Conservation (phyloP, 1,140 invertebrate species). For the Odontomachus brunneus region DNA sequence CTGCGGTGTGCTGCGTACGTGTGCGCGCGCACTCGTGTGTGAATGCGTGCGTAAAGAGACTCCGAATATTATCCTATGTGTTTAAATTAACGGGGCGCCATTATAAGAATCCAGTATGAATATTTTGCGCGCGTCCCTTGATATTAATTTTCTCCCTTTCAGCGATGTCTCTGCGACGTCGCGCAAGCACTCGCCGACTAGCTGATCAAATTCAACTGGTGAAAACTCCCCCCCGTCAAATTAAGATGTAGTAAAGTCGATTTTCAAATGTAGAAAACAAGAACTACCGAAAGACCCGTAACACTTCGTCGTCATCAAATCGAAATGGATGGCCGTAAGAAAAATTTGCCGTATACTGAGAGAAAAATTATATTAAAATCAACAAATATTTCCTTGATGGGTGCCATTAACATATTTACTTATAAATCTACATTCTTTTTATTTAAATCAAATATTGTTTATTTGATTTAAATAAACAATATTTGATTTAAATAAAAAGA, state of each 20-base stretch:
- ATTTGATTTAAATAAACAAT: too few species aligned
- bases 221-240: too few species aligned
- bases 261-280: neutral
- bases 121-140: slow-evolving; percentile 7
- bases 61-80: slow-evolving; percentile 43
- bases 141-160: slow-evolving; percentile 27
- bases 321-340: neutral
- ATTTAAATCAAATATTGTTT: too few species aligned
- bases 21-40: neutral
- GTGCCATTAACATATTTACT: too few species aligned
- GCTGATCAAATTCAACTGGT: slow-evolving; percentile 33
- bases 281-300: neutral
- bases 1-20: neutral
- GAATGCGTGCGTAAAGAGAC: neutral
- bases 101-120: slow-evolving; percentile 36
- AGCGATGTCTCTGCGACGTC: neutral
- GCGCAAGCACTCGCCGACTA: neutral
- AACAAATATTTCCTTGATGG: too few species aligned
- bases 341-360: slow-evolving; percentile 6
- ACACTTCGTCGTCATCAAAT: slow-evolving; percentile 4
- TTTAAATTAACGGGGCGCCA: slow-evolving; percentile 48
- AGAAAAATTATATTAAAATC: too few species aligned
- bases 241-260: neutral
- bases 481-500: too few species aligned
- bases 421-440: too few species aligned